Evolutionary conservation across 2,888 invertebrate species (phyloP).

Genomic region (Icerya purchasi): DNA sequence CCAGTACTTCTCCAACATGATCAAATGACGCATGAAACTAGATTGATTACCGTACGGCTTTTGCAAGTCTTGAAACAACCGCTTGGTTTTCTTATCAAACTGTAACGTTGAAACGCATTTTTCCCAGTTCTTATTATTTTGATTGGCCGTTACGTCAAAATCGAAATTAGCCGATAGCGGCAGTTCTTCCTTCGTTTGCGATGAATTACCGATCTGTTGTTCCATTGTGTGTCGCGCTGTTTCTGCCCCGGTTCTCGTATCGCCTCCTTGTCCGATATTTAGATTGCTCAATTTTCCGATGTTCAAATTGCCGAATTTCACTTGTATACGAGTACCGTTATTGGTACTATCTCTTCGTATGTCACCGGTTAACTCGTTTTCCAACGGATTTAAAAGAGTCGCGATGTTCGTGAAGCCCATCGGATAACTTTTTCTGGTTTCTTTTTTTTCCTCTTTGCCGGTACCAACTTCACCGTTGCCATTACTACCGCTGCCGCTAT

Average conservation of each 20-base stretch:
- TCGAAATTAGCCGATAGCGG: conserved; percentile 53
- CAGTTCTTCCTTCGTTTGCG: conserved; percentile 43
- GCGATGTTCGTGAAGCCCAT: conserved; percentile 1
- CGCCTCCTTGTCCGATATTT: conserved; percentile 17
- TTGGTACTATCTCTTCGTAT: conserved; percentile 14
- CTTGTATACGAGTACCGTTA: conserved; percentile 17
- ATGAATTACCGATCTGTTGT: conserved; percentile 25
- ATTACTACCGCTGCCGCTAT: too few relatives aligned
- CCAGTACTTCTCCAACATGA: conserved; percentile 62
- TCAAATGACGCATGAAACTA: conserved; percentile 58
- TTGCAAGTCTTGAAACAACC: conserved; percentile 59
- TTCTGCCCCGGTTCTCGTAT: neutral
- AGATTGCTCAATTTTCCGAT: conserved; percentile 20
- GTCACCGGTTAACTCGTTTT: conserved; percentile 24
- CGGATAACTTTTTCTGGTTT: too few relatives aligned
- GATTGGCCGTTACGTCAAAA: conserved; percentile 33
- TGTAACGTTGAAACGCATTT: conserved; percentile 56
- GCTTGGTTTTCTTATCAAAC: conserved; percentile 59
- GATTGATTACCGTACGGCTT: conserved; percentile 73
- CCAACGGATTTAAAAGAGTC: conserved; percentile 19
- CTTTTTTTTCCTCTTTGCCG: too few relatives aligned
- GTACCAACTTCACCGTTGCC: too few relatives aligned
- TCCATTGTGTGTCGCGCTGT: conserved; percentile 26
- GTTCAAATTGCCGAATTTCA: conserved; percentile 21
- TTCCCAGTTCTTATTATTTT: conserved; percentile 40